These are phyloP conservation scores for Cryptotermes secundus DNA, from an alignment of 1,140 invertebrate species.

Conservation along the genomic window DNA sequence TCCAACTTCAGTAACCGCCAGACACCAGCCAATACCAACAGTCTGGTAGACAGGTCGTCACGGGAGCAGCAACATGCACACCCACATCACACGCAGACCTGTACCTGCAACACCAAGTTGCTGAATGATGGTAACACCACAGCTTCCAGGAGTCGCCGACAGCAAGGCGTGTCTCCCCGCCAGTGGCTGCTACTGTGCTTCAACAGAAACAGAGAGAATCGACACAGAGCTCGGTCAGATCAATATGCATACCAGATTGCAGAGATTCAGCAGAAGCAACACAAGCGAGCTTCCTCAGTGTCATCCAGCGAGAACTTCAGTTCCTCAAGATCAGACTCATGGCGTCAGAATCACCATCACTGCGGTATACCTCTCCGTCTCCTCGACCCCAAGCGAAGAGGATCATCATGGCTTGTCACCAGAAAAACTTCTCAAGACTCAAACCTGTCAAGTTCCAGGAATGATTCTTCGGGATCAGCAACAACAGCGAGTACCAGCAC, in stretches of 20 bases:
- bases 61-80: constrained; percentile 57
- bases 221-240: constrained; percentile 52
- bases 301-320: constrained; percentile 88
- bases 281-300: constrained; percentile 75
- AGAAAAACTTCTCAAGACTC: constrained; percentile 88
- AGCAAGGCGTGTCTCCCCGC: constrained; percentile 37
- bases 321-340: constrained; percentile 79
- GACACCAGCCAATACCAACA: constrained; percentile 85
- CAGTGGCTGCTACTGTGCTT: constrained; percentile 51
- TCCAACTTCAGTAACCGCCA: constrained; percentile 88
- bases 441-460: constrained; percentile 80
- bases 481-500: constrained; percentile 84
- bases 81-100: constrained; percentile 57
- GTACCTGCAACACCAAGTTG: constrained; percentile 70
- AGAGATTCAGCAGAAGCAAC: constrained; percentile 72
- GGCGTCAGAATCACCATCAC: constrained; percentile 70
- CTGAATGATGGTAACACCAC: constrained; percentile 40
- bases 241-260: constrained; percentile 80
- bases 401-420: constrained; percentile 84
- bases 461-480: constrained; percentile 83
- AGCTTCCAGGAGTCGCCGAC: constrained; percentile 36
- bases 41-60: constrained; percentile 74
- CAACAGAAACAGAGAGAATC: constrained; percentile 38
- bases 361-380: constrained; percentile 72
- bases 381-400: constrained; percentile 71